phyloP scores from a whole-genome alignment of 2,888 invertebrate species.

The Melanostoma mellinum region DNA sequence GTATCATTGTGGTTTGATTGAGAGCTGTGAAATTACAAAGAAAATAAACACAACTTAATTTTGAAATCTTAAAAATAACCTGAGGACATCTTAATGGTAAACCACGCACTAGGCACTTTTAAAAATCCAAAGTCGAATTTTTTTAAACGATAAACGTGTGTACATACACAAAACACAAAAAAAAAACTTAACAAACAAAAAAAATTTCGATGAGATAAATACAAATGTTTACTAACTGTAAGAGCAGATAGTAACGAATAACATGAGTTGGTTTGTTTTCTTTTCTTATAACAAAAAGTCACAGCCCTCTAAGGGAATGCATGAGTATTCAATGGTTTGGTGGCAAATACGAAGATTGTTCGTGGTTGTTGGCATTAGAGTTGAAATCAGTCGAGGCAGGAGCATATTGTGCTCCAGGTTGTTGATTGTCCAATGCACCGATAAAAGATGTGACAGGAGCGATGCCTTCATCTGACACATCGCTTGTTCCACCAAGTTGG shows the following conservation, averaged over 20 bases:
- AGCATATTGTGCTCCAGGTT: conserved; percentile 29
- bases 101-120: too few species aligned
- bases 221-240: background rate
- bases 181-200: too few species aligned
- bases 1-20: too few species aligned
- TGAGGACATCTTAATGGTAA: too few species aligned
- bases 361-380: conserved; percentile 1
- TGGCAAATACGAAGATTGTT: conserved; percentile 36
- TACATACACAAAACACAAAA: background rate
- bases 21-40: too few species aligned
- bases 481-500: conserved; percentile 80
- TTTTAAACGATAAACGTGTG: too few species aligned
- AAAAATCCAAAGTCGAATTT: too few species aligned
- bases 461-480: conserved; percentile 80
- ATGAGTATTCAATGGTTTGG: conserved; percentile 35
- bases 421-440: conserved; percentile 77
- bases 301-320: conserved; percentile 39
- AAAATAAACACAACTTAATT: too few species aligned
- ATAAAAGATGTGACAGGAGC: conserved; percentile 80
- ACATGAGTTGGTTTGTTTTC: background rate
- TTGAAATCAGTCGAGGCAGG: background rate
- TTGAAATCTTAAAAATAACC: too few species aligned
- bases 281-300: conserved; percentile 53
- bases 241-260: background rate
- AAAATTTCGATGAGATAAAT: conserved; percentile 23